Evolutionary conservation across 2,113 vertebrate genomes (phyloP).

Genomic region (Austrofundulus limnaeus): DNA sequence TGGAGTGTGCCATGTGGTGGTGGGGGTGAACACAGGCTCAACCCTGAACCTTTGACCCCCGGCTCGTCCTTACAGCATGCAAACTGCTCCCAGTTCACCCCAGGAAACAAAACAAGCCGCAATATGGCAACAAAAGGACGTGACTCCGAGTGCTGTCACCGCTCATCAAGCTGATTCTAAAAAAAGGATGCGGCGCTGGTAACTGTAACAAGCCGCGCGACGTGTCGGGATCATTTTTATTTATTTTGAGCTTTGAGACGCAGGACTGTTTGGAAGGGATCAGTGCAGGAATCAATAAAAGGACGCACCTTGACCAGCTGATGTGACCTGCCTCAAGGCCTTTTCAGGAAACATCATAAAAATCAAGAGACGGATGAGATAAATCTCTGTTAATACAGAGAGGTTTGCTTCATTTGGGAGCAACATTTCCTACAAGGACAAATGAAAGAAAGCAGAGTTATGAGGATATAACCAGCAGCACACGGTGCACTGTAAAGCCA

Average conservation of each 20-base stretch:
- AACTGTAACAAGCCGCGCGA: constrained; percentile 21
- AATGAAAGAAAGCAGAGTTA: constrained; percentile 13
- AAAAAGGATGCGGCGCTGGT: constrained; percentile 43
- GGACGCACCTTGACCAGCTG: constrained; percentile 30
- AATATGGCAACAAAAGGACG: constrained; percentile 49
- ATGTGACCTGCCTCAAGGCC: background rate
- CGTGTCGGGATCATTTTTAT: constrained; percentile 43
- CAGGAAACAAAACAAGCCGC: constrained; percentile 43
- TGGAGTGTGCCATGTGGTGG: constrained; percentile 1
- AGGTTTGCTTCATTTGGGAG: constrained; percentile 25
- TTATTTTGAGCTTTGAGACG: constrained; percentile 24
- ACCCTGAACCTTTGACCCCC: constrained; percentile 44
- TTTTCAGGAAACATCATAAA: constrained; percentile 14
- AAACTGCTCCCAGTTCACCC: constrained; percentile 44
- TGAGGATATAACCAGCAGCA: constrained; percentile 9
- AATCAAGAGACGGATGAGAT: background rate
- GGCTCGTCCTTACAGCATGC: constrained; percentile 1
- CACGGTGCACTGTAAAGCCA: constrained; percentile 21
- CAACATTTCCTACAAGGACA: background rate
- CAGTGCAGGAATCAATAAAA: constrained; percentile 40
- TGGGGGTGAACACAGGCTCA: constrained; percentile 10
- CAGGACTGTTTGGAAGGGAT: constrained; percentile 37
- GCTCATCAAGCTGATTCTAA: constrained; percentile 43
- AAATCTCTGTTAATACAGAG: constrained; percentile 6
- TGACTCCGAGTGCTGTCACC: constrained; percentile 47